A percentile compares a stretch with the other conserved stretches of the same genome.
phyloP scores from a whole-genome alignment of 2,113 vertebrate species.

The Aix galericulata region DNA sequence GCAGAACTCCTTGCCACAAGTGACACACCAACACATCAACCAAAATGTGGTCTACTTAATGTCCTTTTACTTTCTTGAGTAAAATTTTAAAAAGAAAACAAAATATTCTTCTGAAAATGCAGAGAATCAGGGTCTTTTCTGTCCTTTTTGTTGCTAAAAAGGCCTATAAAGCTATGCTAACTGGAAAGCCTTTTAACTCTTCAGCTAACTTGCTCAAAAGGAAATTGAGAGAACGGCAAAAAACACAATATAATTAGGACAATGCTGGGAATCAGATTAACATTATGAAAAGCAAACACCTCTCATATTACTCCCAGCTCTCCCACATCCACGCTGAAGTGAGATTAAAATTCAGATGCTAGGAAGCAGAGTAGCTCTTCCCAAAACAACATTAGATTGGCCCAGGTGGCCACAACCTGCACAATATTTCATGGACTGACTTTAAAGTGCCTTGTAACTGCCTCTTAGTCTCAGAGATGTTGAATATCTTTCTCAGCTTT shows the following conservation, averaged over 20 bases:
- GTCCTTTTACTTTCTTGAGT: conserved; percentile 36
- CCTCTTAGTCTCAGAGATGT: not conserved
- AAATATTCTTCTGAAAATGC: conserved; percentile 39
- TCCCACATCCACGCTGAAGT: not conserved
- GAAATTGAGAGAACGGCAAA: not conserved
- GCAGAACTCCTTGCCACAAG: not conserved
- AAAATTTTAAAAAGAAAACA: conserved; percentile 25
- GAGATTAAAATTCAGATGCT: conserved; percentile 8
- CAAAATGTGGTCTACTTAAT: not conserved
- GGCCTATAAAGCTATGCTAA: conserved; percentile 8
- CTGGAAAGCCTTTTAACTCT: conserved; percentile 22
- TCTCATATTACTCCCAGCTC: not conserved
- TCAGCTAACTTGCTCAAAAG: not conserved
- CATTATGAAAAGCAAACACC: conserved; percentile 24
- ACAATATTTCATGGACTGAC: not conserved
- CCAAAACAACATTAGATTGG: not conserved
- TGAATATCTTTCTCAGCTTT: conserved; percentile 54
- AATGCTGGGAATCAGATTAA: conserved; percentile 2
- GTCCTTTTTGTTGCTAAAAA: not conserved
- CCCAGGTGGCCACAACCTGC: conserved; percentile 55
- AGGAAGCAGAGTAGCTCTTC: not conserved
- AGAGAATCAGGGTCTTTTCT: not conserved
- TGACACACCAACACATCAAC: not conserved
- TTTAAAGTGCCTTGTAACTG: conserved; percentile 31
- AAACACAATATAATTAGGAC: not conserved